Base-by-base conservation (phyloP, 2,888 invertebrate species). In the Tetheella fluctuosa region DNA sequence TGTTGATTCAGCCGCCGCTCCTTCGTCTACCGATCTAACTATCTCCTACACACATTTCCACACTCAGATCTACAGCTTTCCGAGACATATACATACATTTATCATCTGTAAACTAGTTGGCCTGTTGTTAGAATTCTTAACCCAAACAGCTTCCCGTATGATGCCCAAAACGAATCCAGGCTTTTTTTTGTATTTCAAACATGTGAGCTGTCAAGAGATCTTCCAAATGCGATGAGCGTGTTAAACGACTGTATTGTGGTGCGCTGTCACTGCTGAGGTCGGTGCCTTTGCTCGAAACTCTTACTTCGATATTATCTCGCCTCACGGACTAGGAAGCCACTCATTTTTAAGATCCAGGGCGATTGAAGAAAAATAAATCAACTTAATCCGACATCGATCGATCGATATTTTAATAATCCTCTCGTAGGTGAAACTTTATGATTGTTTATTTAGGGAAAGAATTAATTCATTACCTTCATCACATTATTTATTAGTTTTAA, bases 221-320 rank as follows among this genome's bases (percentile, higher is more conserved):
- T 78, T 83, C 88, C 83, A 80, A 89, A 88, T 83, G 85, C 85
- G 91, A 88, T 84, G 88, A 90, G 90, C 91, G 89, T 91, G 88
- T 90, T 90, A 91, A 91, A 91, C 89, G 90, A 86, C 83, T 84
- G 88, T 85, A 90, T 91, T 92, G 90, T 91, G 83, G 81, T 73
- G 78, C 74, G 83, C 88, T 88, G 89, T 90, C 90, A 86, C 86
- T 82, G 84, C 67, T 67, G 74, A 71, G 73, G 84, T 77, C 87
- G 89, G 87, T 84, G 76, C 84, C 89, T 89, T 90, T 88, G 84
- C 77, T 66, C 72, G 63, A 64, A 73, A 70, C 74, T 73, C 73
- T 76, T 67, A 68, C 74, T 71, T 71, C 76, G 86, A 89, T 88
- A 81, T 80, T 83, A 88, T 90, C 88, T 84, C 81, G 74, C 77